Evolutionary conservation across 2,797 vertebrate genomes (phyloP).

Genomic region (Prunella strophiata): DNA sequence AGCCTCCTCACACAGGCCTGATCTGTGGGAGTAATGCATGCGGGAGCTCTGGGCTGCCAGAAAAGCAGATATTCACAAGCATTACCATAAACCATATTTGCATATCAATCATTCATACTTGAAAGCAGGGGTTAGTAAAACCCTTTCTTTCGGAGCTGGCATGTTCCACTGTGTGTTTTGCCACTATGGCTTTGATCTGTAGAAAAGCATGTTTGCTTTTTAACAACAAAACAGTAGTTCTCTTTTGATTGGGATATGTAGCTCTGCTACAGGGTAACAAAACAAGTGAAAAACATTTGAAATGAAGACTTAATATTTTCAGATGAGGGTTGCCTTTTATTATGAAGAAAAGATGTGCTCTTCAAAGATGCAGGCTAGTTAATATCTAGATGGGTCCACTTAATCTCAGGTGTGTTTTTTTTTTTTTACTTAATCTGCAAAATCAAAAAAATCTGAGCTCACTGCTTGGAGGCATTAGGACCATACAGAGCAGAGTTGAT

Average conservation of each 20-base stretch:
- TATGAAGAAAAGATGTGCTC: neutral
- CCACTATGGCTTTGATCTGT: neutral
- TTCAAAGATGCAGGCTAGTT: neutral
- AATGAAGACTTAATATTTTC: neutral
- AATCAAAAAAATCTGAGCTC: neutral
- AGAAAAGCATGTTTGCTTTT: neutral
- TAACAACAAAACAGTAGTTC: neutral
- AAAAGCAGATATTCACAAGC: neutral
- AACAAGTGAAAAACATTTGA: neutral
- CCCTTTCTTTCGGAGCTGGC: neutral
- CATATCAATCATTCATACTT: slow-evolving; percentile 49
- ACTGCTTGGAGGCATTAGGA: neutral
- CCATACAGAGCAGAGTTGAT: neutral
- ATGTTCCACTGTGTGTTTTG: neutral
- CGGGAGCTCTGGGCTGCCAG: neutral
- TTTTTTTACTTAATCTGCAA: neutral
- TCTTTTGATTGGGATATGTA: neutral
- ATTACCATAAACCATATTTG: slow-evolving; percentile 46
- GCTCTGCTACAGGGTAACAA: neutral
- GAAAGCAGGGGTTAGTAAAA: slow-evolving; percentile 52
- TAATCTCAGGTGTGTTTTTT: neutral
- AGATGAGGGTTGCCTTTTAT: neutral
- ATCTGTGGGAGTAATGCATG: slow-evolving; percentile 12
- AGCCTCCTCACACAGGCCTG: neutral
- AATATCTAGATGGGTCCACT: neutral